Percentiles rank a stretch among this genome's conserved stretches.
phyloP scores from a whole-genome alignment of 2,888 invertebrate genomes.

The Xylocampa areola region DNA sequence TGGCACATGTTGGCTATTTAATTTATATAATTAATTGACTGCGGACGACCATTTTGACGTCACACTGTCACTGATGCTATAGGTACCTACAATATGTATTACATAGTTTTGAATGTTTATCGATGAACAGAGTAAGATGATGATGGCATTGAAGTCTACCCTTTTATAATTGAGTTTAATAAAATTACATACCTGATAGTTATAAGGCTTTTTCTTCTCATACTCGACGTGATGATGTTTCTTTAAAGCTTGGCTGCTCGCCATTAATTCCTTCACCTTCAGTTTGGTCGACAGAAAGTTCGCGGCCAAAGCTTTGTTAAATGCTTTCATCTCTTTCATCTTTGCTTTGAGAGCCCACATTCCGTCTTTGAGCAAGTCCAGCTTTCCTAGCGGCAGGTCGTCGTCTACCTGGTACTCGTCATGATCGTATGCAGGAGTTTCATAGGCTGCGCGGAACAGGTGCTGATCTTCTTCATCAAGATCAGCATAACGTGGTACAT shows the following conservation, averaged over 20 bases:
- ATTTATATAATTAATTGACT: too few relatives aligned
- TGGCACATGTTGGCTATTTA: too few relatives aligned
- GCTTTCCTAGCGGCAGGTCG: constrained; percentile 71
- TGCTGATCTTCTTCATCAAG: constrained; percentile 81
- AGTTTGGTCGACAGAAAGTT: constrained; percentile 80
- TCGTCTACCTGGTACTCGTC: constrained; percentile 73
- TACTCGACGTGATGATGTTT: constrained; percentile 70
- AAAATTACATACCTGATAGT: constrained; percentile 66
- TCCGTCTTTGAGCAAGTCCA: constrained; percentile 82
- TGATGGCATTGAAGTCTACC: too few relatives aligned
- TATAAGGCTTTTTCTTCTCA: constrained; percentile 76
- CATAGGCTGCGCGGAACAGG: constrained; percentile 81
- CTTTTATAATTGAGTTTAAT: too few relatives aligned
- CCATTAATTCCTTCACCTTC: constrained; percentile 78
- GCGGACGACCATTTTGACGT: too few relatives aligned
- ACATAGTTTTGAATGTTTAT: too few relatives aligned
- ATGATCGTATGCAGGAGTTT: constrained; percentile 76
- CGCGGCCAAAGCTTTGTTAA: constrained; percentile 81
- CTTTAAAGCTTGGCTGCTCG: constrained; percentile 68
- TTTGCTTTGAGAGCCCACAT: constrained; percentile 83
- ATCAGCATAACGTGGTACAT: constrained; percentile 74
- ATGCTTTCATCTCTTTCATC: constrained; percentile 79
- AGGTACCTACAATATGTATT: too few relatives aligned
- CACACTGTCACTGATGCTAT: too few relatives aligned
- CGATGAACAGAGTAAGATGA: too few relatives aligned